Evolutionary conservation across 2,113 vertebrate species (phyloP), one percentile per base, ranked within the genome.

Genomic region (Ahaetulla prasina): DNA sequence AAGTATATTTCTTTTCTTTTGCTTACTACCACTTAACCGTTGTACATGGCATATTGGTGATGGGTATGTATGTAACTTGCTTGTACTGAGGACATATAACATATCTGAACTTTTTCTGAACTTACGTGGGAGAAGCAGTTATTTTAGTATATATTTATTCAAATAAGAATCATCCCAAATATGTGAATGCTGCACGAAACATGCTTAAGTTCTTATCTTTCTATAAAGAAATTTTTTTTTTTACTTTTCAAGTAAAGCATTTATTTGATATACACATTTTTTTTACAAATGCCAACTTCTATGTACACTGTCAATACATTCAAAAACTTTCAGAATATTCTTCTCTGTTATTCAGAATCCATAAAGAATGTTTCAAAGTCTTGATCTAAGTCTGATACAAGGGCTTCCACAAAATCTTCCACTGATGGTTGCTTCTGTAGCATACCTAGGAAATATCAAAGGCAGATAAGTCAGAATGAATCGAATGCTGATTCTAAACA

Each of bases 351-450:
- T 88, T 98, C 98, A 0, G 99, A 99, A 97, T 99, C 99, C 98
- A 97, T 97, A 93, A 99, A 96, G 97, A 99, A 99, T 0, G 98
- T 98, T 96, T 99, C 98, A 8, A 99, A 99, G 97, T 99, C 98
- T 1, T 97, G 98, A 94, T 99, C 97, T 95, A 99, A 97, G 95
- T 99, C 99, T 1, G 98, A 98, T 95, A 99, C 98, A 35, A 99
- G 97, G 1, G 99, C 98, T 1, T 98, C 98, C 94, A 99, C 99
- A 91, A 99, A 98, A 94, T 99, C 99, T 89, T 99, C 98, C 0
- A 98, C 94, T 43, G 98, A 98, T 87, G 98, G 99, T 0, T 94
- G 95, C 95, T 98, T 99, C 98, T 99, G 99, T 92, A 99, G 98
- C 99, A 99, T 99, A 45, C 98, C 99, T 99, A 97, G 27, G 90